Evolutionary conservation across 2,888 invertebrate species (phyloP), one percentile per base, ranked within the genome.

Genomic region (Saturnia japonica): DNA sequence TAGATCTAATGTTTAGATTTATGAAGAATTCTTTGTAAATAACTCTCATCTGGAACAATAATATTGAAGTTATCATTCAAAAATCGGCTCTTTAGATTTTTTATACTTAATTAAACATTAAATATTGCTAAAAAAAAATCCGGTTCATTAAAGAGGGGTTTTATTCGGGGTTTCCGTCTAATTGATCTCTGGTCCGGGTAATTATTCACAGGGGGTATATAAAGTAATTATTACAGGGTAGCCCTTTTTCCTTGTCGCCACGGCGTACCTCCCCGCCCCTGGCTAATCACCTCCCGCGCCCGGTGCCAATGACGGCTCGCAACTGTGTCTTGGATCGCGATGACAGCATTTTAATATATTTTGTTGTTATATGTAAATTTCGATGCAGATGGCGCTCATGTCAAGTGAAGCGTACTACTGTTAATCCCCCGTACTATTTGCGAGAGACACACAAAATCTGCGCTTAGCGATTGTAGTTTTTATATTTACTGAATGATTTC

Each of bases 311-410:
- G 93, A 93, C 93, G 90, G 85, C 85, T 88, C 87, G 85, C 89
- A 88, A 89, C 90, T 90, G 89, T 85, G 87, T 90, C 90, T 91
- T 90, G 88, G 85, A 88, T 87, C 84, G 84, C 84, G 90, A 85
- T 92, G 92, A 92, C 93, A 93, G 92, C 79, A 90, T 93, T 93
- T 93, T 93, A 93, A 93, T 93, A 93, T 92, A 91, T 91, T 91
- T 91, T 88, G 87, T 85, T 88, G 90, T 87, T 85, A 86, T 89
- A 93, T 93, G 92, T 91, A 91, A 93, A 93, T 91, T 82, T 80
- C 75, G 83, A 81, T 86, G 86, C 89, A 89, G 89, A 88, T 90
- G 87, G 78, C 80, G 83, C 54, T 75, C 64, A 40, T 73, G 74
- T 77, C 74, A 73, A 78, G 74, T 76, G 73, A 72, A 40, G 64